A percentile compares a stretch with the other conserved stretches of the same genome.
These are phyloP conservation scores for Cistogaster globosa DNA, from an alignment of 2,888 invertebrate species.

Conservation along the genomic window DNA sequence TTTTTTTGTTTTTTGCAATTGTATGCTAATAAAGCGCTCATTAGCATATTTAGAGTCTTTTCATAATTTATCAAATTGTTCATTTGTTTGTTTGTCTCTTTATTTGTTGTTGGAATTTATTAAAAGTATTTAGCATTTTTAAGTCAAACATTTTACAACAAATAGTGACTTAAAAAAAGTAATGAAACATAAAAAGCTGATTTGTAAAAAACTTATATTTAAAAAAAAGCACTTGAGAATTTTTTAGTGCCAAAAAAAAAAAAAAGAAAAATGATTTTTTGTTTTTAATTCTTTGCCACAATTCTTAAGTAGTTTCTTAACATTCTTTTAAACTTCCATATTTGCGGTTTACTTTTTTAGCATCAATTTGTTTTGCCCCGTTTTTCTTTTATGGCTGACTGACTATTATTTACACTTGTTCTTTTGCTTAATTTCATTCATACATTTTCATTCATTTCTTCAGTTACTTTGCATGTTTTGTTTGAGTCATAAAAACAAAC, in stretches of 20 bases:
- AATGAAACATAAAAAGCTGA: background rate
- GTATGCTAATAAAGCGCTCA: constrained; percentile 56
- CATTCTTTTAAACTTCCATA: no score
- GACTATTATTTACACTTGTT: constrained; percentile 8
- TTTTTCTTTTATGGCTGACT: constrained; percentile 12
- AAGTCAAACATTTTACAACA: background rate
- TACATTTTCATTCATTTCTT: constrained; percentile 2
- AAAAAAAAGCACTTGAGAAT: background rate
- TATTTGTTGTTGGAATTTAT: constrained; percentile 4
- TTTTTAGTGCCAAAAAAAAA: background rate
- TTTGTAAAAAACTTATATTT: background rate
- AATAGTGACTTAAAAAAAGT: background rate
- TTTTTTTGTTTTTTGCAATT: constrained; percentile 28
- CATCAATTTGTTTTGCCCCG: background rate
- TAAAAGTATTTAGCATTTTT: constrained; percentile 29
- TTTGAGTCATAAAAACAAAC: background rate
- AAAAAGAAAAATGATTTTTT: no score
- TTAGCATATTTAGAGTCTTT: constrained; percentile 47
- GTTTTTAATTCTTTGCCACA: no score
- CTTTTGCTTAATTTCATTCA: background rate
- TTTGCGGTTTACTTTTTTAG: no score
- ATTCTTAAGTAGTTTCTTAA: no score
- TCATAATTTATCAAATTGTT: constrained; percentile 53
- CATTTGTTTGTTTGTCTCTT: constrained; percentile 3
- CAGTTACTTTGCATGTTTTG: constrained; percentile 1